Conservation (phyloP, 2,797 vertebrate genomes). For the Cephalopachus bancanus region DNA sequence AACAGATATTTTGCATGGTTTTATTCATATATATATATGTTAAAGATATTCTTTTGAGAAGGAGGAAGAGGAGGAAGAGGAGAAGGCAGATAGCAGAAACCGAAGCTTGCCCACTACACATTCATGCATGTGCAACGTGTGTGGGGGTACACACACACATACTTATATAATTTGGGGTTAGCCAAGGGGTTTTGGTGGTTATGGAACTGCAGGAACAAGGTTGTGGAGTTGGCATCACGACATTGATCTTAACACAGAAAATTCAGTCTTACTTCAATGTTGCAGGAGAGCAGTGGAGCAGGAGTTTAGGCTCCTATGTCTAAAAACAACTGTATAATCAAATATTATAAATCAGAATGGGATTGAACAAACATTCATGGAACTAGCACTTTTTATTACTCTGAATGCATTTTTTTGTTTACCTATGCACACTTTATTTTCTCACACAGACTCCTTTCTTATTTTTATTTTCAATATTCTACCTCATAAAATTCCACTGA, state of each 20-base stretch:
- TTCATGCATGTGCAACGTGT: not conserved
- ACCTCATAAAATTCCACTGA: not conserved
- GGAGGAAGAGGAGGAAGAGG: not conserved
- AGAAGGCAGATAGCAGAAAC: not conserved
- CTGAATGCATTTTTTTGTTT: slow-evolving; percentile 9
- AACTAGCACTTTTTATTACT: not conserved
- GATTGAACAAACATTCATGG: not conserved
- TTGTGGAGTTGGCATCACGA: not conserved
- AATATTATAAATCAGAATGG: not conserved
- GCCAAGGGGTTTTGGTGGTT: not conserved
- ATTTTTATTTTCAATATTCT: slow-evolving; percentile 28
- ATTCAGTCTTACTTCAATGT: not conserved
- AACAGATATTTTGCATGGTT: not conserved
- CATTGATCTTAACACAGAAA: not conserved
- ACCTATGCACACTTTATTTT: not conserved
- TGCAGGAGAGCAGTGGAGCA: not conserved
- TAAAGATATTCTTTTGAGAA: not conserved
- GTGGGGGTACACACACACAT: fast-evolving
- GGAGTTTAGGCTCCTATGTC: not conserved
- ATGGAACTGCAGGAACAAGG: not conserved
- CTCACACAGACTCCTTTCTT: not conserved
- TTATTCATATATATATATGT: not conserved
- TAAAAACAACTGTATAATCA: not conserved
- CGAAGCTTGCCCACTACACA: not conserved
- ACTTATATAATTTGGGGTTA: not conserved